These are phyloP conservation scores for Pasiphila rectangulata DNA, from an alignment of 2,888 invertebrate genomes.

Conservation along the genomic window DNA sequence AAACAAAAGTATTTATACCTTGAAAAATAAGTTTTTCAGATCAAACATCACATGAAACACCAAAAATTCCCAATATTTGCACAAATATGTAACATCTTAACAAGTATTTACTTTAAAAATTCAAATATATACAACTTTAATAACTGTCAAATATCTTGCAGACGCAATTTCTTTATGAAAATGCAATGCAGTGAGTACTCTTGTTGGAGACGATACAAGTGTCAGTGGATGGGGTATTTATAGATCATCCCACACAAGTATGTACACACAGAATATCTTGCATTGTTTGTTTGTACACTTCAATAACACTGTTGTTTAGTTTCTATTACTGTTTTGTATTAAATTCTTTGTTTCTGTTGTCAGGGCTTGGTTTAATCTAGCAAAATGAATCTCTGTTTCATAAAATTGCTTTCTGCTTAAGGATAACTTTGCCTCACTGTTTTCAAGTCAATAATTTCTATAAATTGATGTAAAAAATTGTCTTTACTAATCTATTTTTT, in stretches of 20 bases:
- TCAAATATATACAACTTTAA: not conserved
- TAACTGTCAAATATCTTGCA: too few relatives aligned
- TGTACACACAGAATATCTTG: slow-evolving; percentile 41
- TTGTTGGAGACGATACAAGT: slow-evolving; percentile 32
- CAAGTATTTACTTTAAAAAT: not conserved
- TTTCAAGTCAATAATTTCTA: too few relatives aligned
- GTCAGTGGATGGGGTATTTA: slow-evolving; percentile 56
- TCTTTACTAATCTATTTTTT: too few relatives aligned
- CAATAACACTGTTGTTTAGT: slow-evolving; percentile 24
- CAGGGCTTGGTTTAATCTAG: too few relatives aligned
- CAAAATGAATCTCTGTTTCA: too few relatives aligned
- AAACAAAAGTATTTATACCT: slow-evolving; percentile 33
- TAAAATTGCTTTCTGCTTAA: too few relatives aligned
- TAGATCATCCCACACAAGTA: slow-evolving; percentile 66
- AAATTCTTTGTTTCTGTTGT: not conserved
- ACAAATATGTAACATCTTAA: slow-evolving; percentile 7
- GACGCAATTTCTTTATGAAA: slow-evolving; percentile 17
- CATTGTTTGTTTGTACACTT: slow-evolving; percentile 34
- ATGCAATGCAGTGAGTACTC: slow-evolving; percentile 16
- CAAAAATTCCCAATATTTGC: slow-evolving; percentile 14
- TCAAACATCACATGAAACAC: slow-evolving; percentile 30
- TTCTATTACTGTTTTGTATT: slow-evolving; percentile 2
- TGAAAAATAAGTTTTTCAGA: slow-evolving; percentile 30
- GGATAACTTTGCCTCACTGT: too few relatives aligned
- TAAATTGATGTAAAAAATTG: too few relatives aligned